A percentile compares a stretch with the other conserved stretches of the same genome.
phyloP scores from a whole-genome alignment of 1,140 invertebrate genomes.

The Bombus sylvicola region DNA sequence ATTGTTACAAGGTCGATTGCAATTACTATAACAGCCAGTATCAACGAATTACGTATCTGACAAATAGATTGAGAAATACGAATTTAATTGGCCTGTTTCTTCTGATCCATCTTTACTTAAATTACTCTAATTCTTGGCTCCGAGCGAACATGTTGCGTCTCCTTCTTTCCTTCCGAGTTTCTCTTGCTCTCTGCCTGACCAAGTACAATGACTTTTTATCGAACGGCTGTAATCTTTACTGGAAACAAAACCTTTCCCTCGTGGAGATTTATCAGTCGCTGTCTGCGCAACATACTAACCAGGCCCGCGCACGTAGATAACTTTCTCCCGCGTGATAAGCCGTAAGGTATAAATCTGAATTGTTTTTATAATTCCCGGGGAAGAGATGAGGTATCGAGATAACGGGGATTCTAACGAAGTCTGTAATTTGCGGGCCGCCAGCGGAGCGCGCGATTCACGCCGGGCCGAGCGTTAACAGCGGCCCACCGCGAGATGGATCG shows the following conservation, averaged over 20 bases:
- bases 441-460: constrained; percentile 28
- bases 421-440: constrained; percentile 73
- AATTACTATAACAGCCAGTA: no score
- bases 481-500: constrained; percentile 54
- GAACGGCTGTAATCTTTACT: constrained; percentile 61
- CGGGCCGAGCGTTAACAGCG: constrained; percentile 48
- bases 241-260: constrained; percentile 67
- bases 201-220: constrained; percentile 65
- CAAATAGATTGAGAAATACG: no score
- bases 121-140: constrained; percentile 41
- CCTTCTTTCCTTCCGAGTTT: not conserved
- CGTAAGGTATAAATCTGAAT: constrained; percentile 76
- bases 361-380: constrained; percentile 75
- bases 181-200: constrained; percentile 1
- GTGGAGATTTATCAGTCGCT: constrained; percentile 60
- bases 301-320: constrained; percentile 67
- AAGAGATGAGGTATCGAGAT: constrained; percentile 71
- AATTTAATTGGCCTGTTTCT: not conserved
- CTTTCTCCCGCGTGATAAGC: constrained; percentile 74
- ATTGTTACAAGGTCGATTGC: no score
- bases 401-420: constrained; percentile 75
- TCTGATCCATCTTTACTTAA: not conserved
- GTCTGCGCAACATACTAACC: constrained; percentile 44
- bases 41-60: no score
- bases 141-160: not conserved